Evolutionary conservation across 2,888 invertebrate genomes (phyloP).

Genomic region (Lamproptera curius): DNA sequence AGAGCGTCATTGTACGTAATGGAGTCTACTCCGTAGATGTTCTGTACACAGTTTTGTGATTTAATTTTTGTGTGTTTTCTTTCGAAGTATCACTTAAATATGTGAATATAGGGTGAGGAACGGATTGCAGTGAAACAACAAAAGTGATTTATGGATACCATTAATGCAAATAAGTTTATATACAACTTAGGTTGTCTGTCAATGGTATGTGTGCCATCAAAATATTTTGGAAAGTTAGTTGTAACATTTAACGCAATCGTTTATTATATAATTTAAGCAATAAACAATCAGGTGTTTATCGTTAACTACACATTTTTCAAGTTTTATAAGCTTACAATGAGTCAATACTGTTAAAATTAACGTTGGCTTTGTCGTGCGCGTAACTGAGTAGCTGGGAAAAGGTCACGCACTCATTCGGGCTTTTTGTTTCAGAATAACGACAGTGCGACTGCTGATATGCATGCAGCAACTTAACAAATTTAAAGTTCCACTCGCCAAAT

Average conservation of each 20-base stretch:
- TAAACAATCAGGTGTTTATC: slow-evolving; percentile 8
- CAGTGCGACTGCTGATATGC: slow-evolving; percentile 8
- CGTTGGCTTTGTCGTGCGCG: slow-evolving; percentile 71
- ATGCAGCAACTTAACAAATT: slow-evolving; percentile 15
- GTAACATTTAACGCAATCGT: slow-evolving; percentile 36
- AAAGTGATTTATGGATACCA: slow-evolving; percentile 56
- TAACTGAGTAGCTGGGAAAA: slow-evolving; percentile 76
- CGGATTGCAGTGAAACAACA: slow-evolving; percentile 59
- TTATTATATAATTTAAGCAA: slow-evolving; percentile 16
- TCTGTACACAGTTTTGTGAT: slow-evolving; percentile 52
- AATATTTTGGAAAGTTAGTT: slow-evolving; percentile 78
- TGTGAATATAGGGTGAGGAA: slow-evolving; percentile 43
- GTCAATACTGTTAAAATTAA: slow-evolving; percentile 31
- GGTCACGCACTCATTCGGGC: slow-evolving; percentile 71
- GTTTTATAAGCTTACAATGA: not conserved
- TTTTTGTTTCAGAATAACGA: slow-evolving; percentile 59
- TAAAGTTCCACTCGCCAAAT: slow-evolving; percentile 23
- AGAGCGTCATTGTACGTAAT: slow-evolving; percentile 83
- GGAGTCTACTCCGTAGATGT: slow-evolving; percentile 69
- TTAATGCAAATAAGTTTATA: slow-evolving; percentile 39
- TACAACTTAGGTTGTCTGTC: slow-evolving; percentile 61
- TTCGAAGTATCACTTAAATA: slow-evolving; percentile 55
- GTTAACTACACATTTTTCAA: slow-evolving; percentile 1
- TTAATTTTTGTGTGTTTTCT: slow-evolving; percentile 44
- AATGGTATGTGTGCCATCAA: slow-evolving; percentile 78